These are phyloP conservation scores for Parnassius glacialis DNA, from an alignment of 2,888 invertebrate genomes.

Conservation along the genomic window DNA sequence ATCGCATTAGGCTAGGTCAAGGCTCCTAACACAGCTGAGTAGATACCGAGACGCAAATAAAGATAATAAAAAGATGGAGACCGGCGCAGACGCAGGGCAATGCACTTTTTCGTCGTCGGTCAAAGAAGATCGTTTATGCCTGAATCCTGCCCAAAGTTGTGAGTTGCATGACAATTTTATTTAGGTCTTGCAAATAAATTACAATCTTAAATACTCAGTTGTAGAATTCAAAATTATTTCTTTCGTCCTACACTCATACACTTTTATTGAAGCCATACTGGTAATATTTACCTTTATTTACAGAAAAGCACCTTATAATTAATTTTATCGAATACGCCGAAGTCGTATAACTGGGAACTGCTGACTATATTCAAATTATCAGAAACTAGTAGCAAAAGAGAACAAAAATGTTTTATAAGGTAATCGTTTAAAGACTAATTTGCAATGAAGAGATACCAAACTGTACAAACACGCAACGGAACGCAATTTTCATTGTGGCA, in stretches of 20 bases:
- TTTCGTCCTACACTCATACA: slow-evolving; percentile 12
- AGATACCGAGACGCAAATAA: slow-evolving; percentile 56
- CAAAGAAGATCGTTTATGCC: slow-evolving; percentile 56
- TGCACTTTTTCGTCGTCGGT: slow-evolving; percentile 71
- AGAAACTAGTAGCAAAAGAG: background rate
- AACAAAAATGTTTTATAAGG: slow-evolving; percentile 11
- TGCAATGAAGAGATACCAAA: slow-evolving; percentile 23
- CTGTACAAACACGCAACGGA: slow-evolving; percentile 37
- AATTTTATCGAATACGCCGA: slow-evolving; percentile 16
- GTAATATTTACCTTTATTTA: slow-evolving; percentile 16
- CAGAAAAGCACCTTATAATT: slow-evolving; percentile 26
- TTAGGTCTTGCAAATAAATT: slow-evolving; percentile 30
- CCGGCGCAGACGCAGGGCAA: slow-evolving; percentile 58
- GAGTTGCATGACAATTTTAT: slow-evolving; percentile 59
- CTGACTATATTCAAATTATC: slow-evolving; percentile 6
- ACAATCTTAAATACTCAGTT: slow-evolving; percentile 27
- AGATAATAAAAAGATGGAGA: slow-evolving; percentile 51
- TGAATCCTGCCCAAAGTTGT: slow-evolving; percentile 50
- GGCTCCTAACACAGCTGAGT: slow-evolving; percentile 68
- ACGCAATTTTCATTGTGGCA: slow-evolving; percentile 37
- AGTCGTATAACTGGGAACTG: slow-evolving; percentile 1
- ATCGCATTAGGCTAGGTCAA: slow-evolving; percentile 76
- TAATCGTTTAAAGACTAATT: slow-evolving; percentile 29
- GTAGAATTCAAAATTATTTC: slow-evolving; percentile 17
- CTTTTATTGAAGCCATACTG: slow-evolving; percentile 18